Conservation (phyloP, 2,888 invertebrate genomes). For the Acanthosepion esculentum region DNA sequence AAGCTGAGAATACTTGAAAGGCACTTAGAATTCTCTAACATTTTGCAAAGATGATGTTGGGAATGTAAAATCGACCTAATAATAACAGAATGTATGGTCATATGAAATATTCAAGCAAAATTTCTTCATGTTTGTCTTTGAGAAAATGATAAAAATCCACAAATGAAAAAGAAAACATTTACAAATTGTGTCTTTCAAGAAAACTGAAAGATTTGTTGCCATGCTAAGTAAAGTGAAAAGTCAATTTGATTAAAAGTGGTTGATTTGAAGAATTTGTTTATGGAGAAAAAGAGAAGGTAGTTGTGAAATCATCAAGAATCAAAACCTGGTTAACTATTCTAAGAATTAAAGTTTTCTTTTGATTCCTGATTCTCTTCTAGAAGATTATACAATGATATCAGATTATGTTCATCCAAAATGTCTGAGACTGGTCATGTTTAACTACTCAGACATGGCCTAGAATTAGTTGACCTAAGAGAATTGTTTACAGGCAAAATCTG, state of each 20-base stretch:
- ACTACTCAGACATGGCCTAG: not conserved
- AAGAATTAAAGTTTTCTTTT: not conserved
- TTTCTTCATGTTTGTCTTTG: too few species aligned
- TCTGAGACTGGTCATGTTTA: not conserved
- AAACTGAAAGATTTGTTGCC: not conserved
- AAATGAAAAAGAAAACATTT: not conserved
- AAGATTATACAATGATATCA: not conserved
- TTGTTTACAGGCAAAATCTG: not conserved
- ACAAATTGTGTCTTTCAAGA: not conserved
- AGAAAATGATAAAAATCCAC: too few species aligned
- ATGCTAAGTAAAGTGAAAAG: too few species aligned
- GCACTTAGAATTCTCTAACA: too few species aligned
- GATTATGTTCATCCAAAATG: slow-evolving; percentile 1
- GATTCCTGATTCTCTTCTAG: not conserved
- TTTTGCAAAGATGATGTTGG: too few species aligned
- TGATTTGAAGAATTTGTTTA: not conserved
- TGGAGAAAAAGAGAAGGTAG: not conserved
- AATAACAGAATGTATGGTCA: too few species aligned
- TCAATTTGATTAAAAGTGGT: too few species aligned
- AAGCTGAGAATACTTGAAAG: too few species aligned
- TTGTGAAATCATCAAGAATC: not conserved
- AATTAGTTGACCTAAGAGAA: not conserved
- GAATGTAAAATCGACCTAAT: too few species aligned
- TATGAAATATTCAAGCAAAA: too few species aligned
- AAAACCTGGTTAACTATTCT: not conserved